Conservation (phyloP, 2,888 invertebrate species). For the Volucella bombylans region DNA sequence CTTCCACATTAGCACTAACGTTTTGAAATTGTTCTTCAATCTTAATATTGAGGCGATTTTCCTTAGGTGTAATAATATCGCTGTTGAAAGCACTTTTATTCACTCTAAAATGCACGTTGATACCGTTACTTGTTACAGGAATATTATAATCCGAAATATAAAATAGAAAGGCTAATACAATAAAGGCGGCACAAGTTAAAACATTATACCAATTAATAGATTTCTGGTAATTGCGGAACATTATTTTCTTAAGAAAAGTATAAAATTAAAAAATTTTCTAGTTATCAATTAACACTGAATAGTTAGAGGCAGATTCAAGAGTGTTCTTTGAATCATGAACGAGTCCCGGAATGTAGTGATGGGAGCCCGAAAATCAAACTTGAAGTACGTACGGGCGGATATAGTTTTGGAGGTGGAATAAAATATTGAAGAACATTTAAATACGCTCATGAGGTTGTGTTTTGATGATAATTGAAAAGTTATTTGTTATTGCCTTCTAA, state of each 20-base stretch:
- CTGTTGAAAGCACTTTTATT: background rate
- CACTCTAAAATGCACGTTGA: background rate
- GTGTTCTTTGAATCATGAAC: too few species aligned
- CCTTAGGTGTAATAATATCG: background rate
- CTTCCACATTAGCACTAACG: background rate
- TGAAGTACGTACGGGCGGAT: background rate
- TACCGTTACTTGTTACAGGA: background rate
- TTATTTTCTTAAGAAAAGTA: background rate
- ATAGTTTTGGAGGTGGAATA: background rate
- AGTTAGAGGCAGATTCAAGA: too few species aligned
- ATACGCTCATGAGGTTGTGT: background rate
- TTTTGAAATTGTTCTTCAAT: background rate
- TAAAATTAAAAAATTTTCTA: too few species aligned
- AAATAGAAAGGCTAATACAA: background rate
- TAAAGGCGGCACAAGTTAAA: background rate
- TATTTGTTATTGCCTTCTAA: slow-evolving; percentile 3
- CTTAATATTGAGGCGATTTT: background rate
- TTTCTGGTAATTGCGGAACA: background rate
- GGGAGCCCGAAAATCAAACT: background rate
- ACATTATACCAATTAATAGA: background rate
- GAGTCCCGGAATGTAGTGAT: too few species aligned
- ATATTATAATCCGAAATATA: background rate
- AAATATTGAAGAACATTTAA: background rate
- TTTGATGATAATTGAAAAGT: background rate
- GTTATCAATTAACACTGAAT: too few species aligned